Conservation (phyloP, 2,113 vertebrate species). For the Phalacrocorax brasilianus region DNA sequence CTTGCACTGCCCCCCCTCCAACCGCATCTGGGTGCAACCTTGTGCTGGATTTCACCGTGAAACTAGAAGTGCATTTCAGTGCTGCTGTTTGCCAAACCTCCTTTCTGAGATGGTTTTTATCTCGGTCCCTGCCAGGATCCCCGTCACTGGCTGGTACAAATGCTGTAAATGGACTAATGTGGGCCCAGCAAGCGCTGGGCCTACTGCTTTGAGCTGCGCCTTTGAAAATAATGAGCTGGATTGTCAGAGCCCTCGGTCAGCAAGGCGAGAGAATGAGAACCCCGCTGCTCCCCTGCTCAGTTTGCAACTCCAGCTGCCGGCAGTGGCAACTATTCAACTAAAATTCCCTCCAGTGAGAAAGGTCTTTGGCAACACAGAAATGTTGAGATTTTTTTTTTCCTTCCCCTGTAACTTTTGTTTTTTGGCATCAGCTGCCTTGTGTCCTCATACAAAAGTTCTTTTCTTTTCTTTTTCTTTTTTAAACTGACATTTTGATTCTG, state of each 20-base stretch:
- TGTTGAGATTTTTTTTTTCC: not conserved
- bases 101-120: not conserved
- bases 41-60: not conserved
- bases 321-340: constrained; percentile 22
- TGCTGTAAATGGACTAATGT: constrained; percentile 51
- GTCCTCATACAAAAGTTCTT: constrained; percentile 22
- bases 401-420: constrained; percentile 9
- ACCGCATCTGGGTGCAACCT: not conserved
- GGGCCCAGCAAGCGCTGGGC: not conserved
- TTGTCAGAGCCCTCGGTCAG: constrained; percentile 25
- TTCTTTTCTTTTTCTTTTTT: not conserved
- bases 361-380: constrained; percentile 26
- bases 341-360: constrained; percentile 25
- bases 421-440: constrained; percentile 10
- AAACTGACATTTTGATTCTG: constrained; percentile 53
- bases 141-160: not conserved
- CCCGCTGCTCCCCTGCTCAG: constrained; percentile 4
- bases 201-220: not conserved
- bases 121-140: not conserved
- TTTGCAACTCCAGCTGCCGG: not conserved
- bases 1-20: not conserved
- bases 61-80: not conserved
- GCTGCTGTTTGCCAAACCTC: rapidly evolving
- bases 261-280: constrained; percentile 20
- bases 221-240: constrained; percentile 46